A percentile compares a stretch with the other conserved stretches of the same genome.
Conservation (phyloP, 2,113 vertebrate genomes). For the Malaclemys terrapin region DNA sequence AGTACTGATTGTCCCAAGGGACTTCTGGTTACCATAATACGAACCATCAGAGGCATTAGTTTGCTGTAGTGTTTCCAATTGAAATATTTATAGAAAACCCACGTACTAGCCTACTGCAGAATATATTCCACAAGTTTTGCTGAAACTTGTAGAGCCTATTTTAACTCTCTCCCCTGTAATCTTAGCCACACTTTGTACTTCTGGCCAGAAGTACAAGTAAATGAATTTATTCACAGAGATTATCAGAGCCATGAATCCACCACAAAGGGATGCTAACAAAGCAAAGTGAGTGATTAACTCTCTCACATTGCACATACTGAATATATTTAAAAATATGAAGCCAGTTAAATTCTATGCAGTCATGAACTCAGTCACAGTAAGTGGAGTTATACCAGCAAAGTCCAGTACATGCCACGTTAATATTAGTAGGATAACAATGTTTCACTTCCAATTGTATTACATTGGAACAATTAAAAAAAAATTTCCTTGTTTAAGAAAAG, state of each 20-base stretch:
- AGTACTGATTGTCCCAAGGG: too few relatives aligned
- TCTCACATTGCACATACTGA: not conserved
- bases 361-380: not conserved
- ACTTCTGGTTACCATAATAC: too few relatives aligned
- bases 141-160: not conserved
- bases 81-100: not conserved
- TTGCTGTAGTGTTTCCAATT: not conserved
- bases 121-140: not conserved
- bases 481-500: not conserved
- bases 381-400: conserved; percentile 13
- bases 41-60: not conserved
- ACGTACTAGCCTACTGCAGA: not conserved
- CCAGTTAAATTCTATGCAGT: conserved; percentile 2
- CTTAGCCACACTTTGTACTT: not conserved
- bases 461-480: not conserved
- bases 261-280: conserved; percentile 43
- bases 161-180: not conserved
- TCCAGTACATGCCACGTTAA: not conserved
- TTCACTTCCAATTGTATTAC: not conserved
- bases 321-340: not conserved
- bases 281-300: conserved; percentile 49
- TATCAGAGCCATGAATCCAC: conserved; percentile 51
- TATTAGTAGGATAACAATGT: not conserved
- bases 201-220: not conserved
- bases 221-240: conserved; percentile 29